These are phyloP conservation scores for Gymnarchus niloticus DNA, from an alignment of 2,113 vertebrate species.

Conservation along the genomic window DNA sequence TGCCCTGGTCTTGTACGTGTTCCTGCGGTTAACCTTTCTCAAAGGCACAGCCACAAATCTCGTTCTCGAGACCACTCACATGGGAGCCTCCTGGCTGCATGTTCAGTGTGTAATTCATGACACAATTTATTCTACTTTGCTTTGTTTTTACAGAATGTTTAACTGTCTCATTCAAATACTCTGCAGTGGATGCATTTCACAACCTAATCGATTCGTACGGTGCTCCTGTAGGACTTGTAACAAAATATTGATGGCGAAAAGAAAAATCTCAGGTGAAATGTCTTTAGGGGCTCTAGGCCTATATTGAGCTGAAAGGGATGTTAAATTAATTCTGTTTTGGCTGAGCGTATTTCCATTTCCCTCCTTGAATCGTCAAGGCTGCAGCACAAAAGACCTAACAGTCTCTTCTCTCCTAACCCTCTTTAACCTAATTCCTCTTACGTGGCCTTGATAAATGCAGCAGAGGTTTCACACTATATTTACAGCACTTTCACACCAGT, in stretches of 20 bases:
- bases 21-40: too few species aligned
- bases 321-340: not conserved
- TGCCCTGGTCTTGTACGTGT: too few species aligned
- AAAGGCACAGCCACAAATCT: too few species aligned
- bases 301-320: not conserved
- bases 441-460: not conserved
- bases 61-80: too few species aligned
- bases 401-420: not conserved
- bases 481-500: not conserved
- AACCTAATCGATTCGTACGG: too few species aligned
- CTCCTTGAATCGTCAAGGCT: not conserved
- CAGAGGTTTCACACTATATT: not conserved
- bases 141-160: not conserved
- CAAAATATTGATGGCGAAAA: not conserved
- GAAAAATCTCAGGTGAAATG: constrained; percentile 9
- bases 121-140: not conserved
- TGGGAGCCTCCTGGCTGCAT: too few species aligned
- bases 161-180: not conserved
- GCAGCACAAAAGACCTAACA: not conserved
- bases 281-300: not conserved
- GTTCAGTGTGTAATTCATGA: not conserved
- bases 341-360: not conserved
- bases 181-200: too few species aligned
- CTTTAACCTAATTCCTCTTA: not conserved
- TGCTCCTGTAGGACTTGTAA: not conserved